Percentiles rank a stretch among this genome's conserved stretches.
phyloP scores from a whole-genome alignment of 2,888 invertebrate species.

The Acleris holmiana region DNA sequence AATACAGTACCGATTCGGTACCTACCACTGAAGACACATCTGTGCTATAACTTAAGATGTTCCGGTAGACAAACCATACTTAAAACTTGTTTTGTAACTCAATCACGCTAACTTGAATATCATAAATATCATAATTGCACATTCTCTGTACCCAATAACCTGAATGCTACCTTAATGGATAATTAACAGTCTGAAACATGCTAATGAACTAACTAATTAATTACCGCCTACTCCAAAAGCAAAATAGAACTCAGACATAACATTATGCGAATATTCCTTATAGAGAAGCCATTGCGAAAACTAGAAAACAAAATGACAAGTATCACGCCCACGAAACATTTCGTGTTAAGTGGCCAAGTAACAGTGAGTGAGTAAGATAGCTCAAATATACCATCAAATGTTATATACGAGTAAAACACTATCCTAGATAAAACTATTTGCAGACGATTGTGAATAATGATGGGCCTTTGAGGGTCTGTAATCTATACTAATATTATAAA shows the following conservation, averaged over 20 bases:
- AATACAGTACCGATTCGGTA: no score
- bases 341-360: no score
- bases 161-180: conserved; percentile 20
- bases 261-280: conserved; percentile 29
- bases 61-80: no score
- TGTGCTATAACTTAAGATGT: no score
- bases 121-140: conserved; percentile 2
- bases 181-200: conserved; percentile 25
- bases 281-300: conserved; percentile 31
- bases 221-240: conserved; percentile 18
- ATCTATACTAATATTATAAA: no score
- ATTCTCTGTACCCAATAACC: background rate
- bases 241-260: conserved; percentile 2
- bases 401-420: background rate
- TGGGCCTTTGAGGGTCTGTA: no score
- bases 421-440: no score
- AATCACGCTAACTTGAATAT: conserved; percentile 2
- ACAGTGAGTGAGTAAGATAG: conserved; percentile 6
- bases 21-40: no score
- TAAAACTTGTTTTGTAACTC: no score
- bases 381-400: conserved; percentile 2
- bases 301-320: conserved; percentile 18
- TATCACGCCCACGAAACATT: conserved; percentile 13
- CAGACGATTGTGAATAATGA: no score
- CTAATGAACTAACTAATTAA: conserved; percentile 24